Evolutionary conservation across 2,888 invertebrate species (phyloP), one percentile per base, ranked within the genome.

Genomic region (Lycia hirtaria): DNA sequence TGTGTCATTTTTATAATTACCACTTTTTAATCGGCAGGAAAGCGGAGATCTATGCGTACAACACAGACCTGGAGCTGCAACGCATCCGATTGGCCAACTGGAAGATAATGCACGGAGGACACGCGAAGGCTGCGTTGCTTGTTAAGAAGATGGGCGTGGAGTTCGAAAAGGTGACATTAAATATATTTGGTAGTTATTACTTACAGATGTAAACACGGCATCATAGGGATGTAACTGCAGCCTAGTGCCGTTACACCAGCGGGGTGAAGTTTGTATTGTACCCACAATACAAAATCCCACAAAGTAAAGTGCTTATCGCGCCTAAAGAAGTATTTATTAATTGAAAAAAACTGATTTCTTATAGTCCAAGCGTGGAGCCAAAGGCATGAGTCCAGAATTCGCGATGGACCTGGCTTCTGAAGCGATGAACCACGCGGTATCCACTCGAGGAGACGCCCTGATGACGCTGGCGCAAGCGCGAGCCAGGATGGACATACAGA

Each of bases 361-460:
- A 15, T 63, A 92, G 91, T 87, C 89, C 0, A 90, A 90, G 61
- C 89, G 91, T 3, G 91, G 91, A 0, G 85, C 88, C 3, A 90
- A 89, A 62, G 90, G 90, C 37, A 91, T 92, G 90, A 81, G 79
- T 48, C 68, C 71, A 0, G 85, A 84, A 15, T 51, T 81, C 24
- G 91, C 91, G 0, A 82, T 83, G 5, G 48, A 48, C 1, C 62
- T 90, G 48, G 91, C 91, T 0, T 7, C 14, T 0, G 83, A 84
- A 38, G 87, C 88, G 1, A 88, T 91, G 89, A 2, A 73, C 0
- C 67, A 59, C 0, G 88, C 91, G 0, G 28, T 79, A 17, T 84
- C 91, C 0, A 87, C 84, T 0, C 67, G 69, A 3, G 91, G 91
- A 4, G 91, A 90, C 48, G 65, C 76, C 0, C 80, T 91, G 14